Evolutionary conservation across 2,113 vertebrate genomes (phyloP).

Genomic region (Lampris megalopsis): DNA sequence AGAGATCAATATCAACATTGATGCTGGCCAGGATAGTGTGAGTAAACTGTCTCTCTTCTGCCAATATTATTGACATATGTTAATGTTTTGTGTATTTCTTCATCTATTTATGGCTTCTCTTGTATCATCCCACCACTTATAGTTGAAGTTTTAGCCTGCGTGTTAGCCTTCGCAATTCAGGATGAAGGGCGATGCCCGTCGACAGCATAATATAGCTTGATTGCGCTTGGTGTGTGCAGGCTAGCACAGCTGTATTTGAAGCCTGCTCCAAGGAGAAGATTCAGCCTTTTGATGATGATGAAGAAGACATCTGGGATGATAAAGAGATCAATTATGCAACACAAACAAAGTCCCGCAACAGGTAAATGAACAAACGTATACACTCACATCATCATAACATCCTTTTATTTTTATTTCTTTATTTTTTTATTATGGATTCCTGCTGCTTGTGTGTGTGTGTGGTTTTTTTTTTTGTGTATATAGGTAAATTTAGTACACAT

Average conservation of each 20-base stretch:
- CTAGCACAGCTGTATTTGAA: constrained; percentile 91
- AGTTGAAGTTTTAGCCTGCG: not conserved
- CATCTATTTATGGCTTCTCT: not conserved
- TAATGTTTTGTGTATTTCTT: not conserved
- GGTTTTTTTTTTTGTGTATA: not conserved
- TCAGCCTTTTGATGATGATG: constrained; percentile 93
- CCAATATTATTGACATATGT: not conserved
- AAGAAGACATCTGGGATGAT: constrained; percentile 97
- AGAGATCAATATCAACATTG: constrained; percentile 93
- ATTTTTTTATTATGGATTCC: not conserved
- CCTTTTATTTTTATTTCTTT: not conserved
- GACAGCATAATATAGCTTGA: not conserved
- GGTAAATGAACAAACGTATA: constrained; percentile 74
- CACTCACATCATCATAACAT: not conserved
- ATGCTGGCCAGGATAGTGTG: constrained; percentile 90
- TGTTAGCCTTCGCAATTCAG: not conserved
- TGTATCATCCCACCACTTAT: not conserved
- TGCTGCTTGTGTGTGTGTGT: no score
- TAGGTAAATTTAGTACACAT: not conserved
- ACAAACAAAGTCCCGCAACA: constrained; percentile 90
- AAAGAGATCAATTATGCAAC: constrained; percentile 88
- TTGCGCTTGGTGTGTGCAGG: constrained; percentile 72
- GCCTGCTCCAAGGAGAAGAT: constrained; percentile 93
- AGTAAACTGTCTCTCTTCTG: constrained; percentile 68
- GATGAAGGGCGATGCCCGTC: not conserved